A percentile compares a stretch with the other conserved stretches of the same genome.
phyloP scores from a whole-genome alignment of 2,113 vertebrate genomes.

The Aspidoscelis tigris region DNA sequence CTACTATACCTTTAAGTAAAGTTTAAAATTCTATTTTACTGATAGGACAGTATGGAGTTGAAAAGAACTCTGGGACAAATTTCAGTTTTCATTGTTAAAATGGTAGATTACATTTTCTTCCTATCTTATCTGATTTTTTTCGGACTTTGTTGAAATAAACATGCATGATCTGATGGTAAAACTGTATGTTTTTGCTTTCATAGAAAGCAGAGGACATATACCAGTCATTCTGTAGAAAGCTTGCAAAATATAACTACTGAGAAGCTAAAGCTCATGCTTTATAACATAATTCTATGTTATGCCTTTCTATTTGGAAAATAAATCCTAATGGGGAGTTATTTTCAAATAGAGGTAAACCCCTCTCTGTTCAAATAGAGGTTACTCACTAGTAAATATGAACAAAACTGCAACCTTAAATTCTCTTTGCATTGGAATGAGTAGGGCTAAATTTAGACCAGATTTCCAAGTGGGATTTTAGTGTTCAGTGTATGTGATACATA shows the following conservation, averaged over 20 bases:
- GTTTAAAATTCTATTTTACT: constrained; percentile 60
- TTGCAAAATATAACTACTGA: neutral
- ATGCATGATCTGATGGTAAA: constrained; percentile 13
- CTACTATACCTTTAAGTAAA: constrained; percentile 62
- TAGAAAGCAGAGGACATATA: neutral
- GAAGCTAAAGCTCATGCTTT: neutral
- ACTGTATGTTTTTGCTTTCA: constrained; percentile 1
- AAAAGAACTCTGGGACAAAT: constrained; percentile 57
- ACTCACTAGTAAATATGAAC: neutral
- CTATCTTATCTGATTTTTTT: constrained; percentile 10
- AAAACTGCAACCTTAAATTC: neutral
- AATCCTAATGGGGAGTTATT: neutral
- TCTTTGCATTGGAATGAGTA: neutral
- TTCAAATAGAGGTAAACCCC: neutral
- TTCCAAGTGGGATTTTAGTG: constrained; percentile 22
- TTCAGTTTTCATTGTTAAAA: constrained; percentile 36
- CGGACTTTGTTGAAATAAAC: constrained; percentile 36
- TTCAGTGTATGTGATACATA: neutral
- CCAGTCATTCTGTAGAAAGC: neutral
- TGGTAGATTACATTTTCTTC: neutral
- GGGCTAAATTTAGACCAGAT: constrained; percentile 4
- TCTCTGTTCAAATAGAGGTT: neutral
- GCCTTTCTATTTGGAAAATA: neutral
- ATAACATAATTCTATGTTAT: neutral
- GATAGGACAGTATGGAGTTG: constrained; percentile 24